A percentile compares a stretch with the other conserved stretches of the same genome.
Evolutionary conservation across 2,113 vertebrate genomes (phyloP).

Genomic region (Boleophthalmus pectinirostris): DNA sequence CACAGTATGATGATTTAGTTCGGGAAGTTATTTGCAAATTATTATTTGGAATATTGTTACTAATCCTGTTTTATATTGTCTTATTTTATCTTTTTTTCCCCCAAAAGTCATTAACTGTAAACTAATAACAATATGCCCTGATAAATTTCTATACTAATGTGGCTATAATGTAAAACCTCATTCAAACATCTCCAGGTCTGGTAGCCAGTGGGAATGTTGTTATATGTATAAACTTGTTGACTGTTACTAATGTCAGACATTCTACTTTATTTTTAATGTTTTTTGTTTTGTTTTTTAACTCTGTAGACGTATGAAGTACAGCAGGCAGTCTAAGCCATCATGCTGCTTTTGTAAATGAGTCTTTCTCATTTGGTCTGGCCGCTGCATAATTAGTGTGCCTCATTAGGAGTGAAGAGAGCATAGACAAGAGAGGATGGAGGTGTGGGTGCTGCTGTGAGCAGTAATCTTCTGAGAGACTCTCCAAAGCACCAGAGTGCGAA

Average conservation of each 20-base stretch:
- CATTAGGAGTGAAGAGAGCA: constrained; percentile 55
- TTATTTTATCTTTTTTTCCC: neutral
- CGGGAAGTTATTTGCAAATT: no score
- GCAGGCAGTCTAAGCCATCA: constrained; percentile 12
- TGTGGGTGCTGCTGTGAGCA: neutral
- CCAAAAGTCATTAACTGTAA: neutral
- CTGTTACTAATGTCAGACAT: no score
- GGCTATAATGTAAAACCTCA: no score
- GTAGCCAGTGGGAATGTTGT: no score
- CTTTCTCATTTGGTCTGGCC: constrained; percentile 56
- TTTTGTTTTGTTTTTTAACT: neutral
- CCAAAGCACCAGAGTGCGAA: neutral
- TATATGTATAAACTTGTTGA: no score
- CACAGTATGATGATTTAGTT: neutral
- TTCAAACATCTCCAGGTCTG: neutral
- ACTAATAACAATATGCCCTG: no score
- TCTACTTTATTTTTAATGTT: neutral
- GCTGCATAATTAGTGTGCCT: constrained; percentile 50
- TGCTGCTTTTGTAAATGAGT: constrained; percentile 51
- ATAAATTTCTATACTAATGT: no score
- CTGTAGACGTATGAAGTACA: neutral
- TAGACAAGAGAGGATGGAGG: constrained; percentile 28
- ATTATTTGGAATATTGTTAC: neutral
- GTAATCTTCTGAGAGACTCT: neutral
- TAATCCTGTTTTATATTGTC: neutral